Conservation (phyloP, 2,797 vertebrate species). For the Cryptoblepharus egeriae region DNA sequence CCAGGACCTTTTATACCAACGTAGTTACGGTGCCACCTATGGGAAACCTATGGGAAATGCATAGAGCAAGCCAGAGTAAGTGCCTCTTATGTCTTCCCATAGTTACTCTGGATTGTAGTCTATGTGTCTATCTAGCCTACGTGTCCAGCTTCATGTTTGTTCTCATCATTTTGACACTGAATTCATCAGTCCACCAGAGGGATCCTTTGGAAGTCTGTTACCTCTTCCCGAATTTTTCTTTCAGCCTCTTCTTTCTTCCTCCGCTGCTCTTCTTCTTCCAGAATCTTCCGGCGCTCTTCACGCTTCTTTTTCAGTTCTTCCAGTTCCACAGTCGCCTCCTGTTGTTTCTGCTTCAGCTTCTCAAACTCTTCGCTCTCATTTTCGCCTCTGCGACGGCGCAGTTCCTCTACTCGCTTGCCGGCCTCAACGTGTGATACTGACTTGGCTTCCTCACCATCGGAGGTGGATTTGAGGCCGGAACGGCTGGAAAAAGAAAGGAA, state of each 20-base stretch:
- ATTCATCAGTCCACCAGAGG: not conserved
- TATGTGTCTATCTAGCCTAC: no score
- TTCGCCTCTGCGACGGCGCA: slow-evolving; percentile 89
- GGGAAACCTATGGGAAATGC: no score
- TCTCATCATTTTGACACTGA: not conserved
- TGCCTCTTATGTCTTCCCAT: no score
- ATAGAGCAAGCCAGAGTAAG: no score
- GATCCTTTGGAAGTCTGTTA: slow-evolving; percentile 36
- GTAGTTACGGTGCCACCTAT: no score
- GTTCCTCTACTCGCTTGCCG: slow-evolving; percentile 89
- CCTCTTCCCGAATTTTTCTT: slow-evolving; percentile 90
- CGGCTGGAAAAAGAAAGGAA: slow-evolving; percentile 72
- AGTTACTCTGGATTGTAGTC: rapidly evolving
- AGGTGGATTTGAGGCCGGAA: slow-evolving; percentile 72
- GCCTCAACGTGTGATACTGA: slow-evolving; percentile 82
- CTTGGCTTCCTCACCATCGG: slow-evolving; percentile 74
- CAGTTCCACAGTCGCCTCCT: slow-evolving; percentile 89
- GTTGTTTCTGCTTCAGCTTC: slow-evolving; percentile 93
- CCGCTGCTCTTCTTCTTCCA: slow-evolving; percentile 93
- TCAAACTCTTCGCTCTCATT: slow-evolving; percentile 91
- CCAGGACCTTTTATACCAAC: no score
- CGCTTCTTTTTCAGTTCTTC: slow-evolving; percentile 93
- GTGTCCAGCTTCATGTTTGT: not conserved
- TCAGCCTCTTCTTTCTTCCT: slow-evolving; percentile 91
- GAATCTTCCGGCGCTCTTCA: slow-evolving; percentile 91